phyloP scores from a whole-genome alignment of 1,140 invertebrate species.

The Lepidurus packardi region DNA sequence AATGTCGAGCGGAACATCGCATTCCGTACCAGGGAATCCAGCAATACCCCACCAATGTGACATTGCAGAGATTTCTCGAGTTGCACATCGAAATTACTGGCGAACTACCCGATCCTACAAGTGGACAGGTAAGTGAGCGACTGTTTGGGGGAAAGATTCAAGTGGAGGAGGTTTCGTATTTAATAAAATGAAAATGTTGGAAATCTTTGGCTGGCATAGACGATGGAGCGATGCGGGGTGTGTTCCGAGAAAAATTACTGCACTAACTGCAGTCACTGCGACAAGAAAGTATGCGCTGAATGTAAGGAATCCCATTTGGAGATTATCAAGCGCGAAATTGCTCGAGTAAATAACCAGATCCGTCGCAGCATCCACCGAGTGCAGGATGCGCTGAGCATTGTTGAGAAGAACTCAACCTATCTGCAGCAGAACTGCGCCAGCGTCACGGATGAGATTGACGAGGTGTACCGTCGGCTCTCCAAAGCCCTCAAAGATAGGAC shows the following conservation, averaged over 20 bases:
- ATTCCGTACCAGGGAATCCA: slow-evolving; percentile 94
- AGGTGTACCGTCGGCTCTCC: slow-evolving; percentile 77
- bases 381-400: slow-evolving; percentile 71
- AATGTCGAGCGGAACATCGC: slow-evolving; percentile 94
- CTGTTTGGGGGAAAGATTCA: slow-evolving; percentile 41
- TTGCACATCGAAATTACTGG: slow-evolving; percentile 90
- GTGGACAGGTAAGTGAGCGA: slow-evolving; percentile 48
- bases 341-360: slow-evolving; percentile 80
- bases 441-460: slow-evolving; percentile 85
- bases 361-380: slow-evolving; percentile 75
- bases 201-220: slow-evolving; percentile 34
- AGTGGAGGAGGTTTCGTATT: slow-evolving; percentile 38
- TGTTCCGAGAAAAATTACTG: slow-evolving; percentile 94
- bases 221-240: slow-evolving; percentile 54
- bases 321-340: slow-evolving; percentile 86
- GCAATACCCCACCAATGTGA: slow-evolving; percentile 93
- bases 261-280: slow-evolving; percentile 80
- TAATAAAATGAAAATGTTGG: too few relatives aligned
- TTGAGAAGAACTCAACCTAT: slow-evolving; percentile 76
- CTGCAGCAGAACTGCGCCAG: slow-evolving; percentile 76
- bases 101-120: slow-evolving; percentile 79
- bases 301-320: slow-evolving; percentile 92
- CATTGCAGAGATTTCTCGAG: slow-evolving; percentile 88
- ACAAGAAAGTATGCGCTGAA: slow-evolving; percentile 81
- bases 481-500: slow-evolving; percentile 89